Base-by-base conservation (phyloP, 2,797 vertebrate species). In the Amphiprion clarkii region DNA sequence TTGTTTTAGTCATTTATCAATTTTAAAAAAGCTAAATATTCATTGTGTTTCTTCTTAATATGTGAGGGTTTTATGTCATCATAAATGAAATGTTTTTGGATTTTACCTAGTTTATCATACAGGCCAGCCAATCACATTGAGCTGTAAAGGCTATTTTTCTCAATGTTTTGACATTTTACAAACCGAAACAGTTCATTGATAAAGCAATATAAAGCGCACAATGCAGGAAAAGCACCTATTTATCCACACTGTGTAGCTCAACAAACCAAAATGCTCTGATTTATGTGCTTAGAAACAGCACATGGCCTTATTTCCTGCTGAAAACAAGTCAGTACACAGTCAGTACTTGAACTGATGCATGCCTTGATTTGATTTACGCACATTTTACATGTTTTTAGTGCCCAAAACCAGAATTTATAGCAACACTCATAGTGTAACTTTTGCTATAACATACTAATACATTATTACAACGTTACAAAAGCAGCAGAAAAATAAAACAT, bases 161-260 rank as follows among this genome's bases (percentile, higher is more conserved):
- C 17, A 25, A 4, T 3, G 3, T 27, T 27, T 27, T 27, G 27
- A 39, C n/a, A 40, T 39, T 39, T 33, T 52, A 10, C 9, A 49
- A 27, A 36, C 53, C 14, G 23, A 31, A 60, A 36, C 12, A 53
- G 6, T 8, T 66, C 21, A 72, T 33, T 25, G n/a, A 63, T 25
- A 2, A 44, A 21, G n/a, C 9, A 8, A 19, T 23, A 59, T 21
- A 23, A 52, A 14, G 53, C 27, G 21, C 67, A 25, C 48, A 29
- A 51, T 59, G 69, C 46, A 33, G 13, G 49, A 29, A 58, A 14
- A 40, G 33, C 14, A 52, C 14, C 31, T 3, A n/a, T 56, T 10
- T 62, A 16, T 46, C 21, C 13, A 53, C 52, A 84, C 44, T 12
- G 23, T 69, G 36, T 16, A 51, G 12, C 39, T 56, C 39, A 14